Evolutionary conservation across 1,140 invertebrate genomes (phyloP).

Genomic region (Cyphomyrmex costatus): DNA sequence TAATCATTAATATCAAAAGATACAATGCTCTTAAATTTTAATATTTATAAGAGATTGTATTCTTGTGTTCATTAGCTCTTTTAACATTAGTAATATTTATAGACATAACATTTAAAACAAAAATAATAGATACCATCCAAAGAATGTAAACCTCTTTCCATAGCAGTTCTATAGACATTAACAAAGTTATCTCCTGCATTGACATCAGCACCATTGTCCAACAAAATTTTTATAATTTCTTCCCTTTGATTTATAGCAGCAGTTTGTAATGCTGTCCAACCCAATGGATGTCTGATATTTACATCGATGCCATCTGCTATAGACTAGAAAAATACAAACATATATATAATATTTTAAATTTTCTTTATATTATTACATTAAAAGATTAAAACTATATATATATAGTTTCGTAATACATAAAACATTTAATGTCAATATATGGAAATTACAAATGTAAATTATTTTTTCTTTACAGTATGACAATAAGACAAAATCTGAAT

Average conservation of each 20-base stretch:
- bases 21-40: not conserved
- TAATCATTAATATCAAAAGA: not conserved
- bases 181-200: slow-evolving; percentile 94
- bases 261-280: slow-evolving; percentile 95
- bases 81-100: slow-evolving; percentile 38
- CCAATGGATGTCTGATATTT: slow-evolving; percentile 90
- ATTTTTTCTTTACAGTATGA: not conserved
- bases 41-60: slow-evolving; percentile 36
- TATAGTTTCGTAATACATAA: not conserved
- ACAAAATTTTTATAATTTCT: slow-evolving; percentile 89
- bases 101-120: not conserved
- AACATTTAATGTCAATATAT: too few species aligned
- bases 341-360: not conserved
- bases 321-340: slow-evolving; percentile 67
- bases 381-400: not conserved
- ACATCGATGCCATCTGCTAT: slow-evolving; percentile 86
- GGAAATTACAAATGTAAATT: not conserved
- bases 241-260: slow-evolving; percentile 93
- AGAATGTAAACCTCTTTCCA: slow-evolving; percentile 87
- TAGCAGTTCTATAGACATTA: slow-evolving; percentile 90
- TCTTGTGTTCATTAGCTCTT: not conserved
- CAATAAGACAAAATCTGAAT: not conserved
- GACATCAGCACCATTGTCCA: slow-evolving; percentile 92
- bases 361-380: not conserved
- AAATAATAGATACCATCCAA: slow-evolving; percentile 87